Percentiles rank a stretch among this genome's conserved stretches.
phyloP scores from a whole-genome alignment of 2,113 vertebrate genomes.

The Ceyx margarethae region DNA sequence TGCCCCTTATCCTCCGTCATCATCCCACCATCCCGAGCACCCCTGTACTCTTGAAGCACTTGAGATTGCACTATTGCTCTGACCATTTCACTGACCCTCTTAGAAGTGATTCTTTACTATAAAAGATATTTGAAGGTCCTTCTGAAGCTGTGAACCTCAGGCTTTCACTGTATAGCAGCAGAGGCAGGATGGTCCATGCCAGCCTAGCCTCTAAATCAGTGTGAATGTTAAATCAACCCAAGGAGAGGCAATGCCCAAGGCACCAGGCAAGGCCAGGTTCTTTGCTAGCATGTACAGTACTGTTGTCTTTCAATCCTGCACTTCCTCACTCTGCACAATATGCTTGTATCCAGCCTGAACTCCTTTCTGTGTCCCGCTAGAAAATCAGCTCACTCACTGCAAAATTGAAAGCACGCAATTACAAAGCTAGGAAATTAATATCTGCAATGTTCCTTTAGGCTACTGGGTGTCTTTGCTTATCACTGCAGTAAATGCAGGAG shows the following conservation, averaged over 20 bases:
- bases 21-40: background rate
- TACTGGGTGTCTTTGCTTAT: background rate
- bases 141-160: background rate
- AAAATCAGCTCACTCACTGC: background rate
- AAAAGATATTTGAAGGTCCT: background rate
- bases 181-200: background rate
- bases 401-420: background rate
- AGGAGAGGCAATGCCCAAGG: background rate
- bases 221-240: background rate
- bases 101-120: background rate
- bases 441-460: background rate
- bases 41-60: background rate
- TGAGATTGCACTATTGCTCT: background rate
- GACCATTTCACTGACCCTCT: background rate
- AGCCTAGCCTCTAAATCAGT: background rate
- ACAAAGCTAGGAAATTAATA: background rate
- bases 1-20: background rate
- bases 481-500: background rate
- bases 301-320: background rate
- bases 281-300: background rate
- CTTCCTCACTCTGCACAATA: background rate
- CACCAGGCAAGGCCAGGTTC: background rate
- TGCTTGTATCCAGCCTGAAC: background rate
- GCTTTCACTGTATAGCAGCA: background rate
- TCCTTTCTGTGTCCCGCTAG: background rate